These are phyloP conservation scores for Herpailurus yagouaroundi DNA, from an alignment of 2,113 vertebrate genomes.

Conservation along the genomic window DNA sequence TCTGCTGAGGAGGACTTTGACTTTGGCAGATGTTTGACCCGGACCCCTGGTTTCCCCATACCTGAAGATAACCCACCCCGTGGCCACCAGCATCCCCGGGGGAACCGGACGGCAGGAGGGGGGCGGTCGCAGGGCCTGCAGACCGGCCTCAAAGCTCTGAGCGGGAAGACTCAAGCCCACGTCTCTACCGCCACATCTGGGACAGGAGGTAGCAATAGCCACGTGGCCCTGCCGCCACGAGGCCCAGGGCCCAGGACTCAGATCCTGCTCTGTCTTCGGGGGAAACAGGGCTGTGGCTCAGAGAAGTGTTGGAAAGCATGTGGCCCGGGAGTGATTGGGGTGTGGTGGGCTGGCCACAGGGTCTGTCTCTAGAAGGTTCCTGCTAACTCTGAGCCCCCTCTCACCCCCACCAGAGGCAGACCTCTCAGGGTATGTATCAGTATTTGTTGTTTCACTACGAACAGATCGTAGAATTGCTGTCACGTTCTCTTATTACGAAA, in stretches of 20 bases:
- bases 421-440: background rate
- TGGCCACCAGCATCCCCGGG: too few species aligned
- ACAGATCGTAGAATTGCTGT: background rate
- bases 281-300: too few species aligned
- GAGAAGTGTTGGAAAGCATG: accelerated
- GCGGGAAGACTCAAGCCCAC: background rate
- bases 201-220: background rate
- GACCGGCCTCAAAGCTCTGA: background rate
- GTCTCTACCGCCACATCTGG: background rate
- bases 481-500: background rate
- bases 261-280: background rate
- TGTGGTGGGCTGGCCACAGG: too few species aligned
- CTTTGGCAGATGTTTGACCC: background rate
- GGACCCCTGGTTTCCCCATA: background rate
- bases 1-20: too few species aligned
- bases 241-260: too few species aligned
- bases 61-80: background rate
- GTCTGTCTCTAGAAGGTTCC: background rate
- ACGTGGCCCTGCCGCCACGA: too few species aligned
- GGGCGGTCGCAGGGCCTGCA: too few species aligned
- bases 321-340: accelerated
- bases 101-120: background rate
- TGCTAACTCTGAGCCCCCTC: background rate
- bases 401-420: background rate
- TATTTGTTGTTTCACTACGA: background rate